Conservation (phyloP, 1,140 invertebrate genomes). For the Eueides isabella region DNA sequence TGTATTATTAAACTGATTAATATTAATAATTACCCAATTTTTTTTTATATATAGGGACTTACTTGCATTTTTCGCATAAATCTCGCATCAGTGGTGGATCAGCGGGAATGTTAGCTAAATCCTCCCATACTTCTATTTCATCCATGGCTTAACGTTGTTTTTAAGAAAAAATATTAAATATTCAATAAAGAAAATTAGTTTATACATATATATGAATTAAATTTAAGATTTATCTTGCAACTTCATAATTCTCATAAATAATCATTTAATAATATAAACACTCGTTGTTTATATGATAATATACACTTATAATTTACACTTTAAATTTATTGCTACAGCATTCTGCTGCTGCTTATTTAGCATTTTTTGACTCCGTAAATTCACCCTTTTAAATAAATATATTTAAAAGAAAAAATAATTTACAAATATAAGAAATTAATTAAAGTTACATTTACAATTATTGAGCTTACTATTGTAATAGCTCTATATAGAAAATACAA, state of each 20-base stretch:
- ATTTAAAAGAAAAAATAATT: not conserved
- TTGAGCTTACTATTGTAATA: not conserved
- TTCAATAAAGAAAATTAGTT: not conserved
- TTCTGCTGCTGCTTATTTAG: not conserved
- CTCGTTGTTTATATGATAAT: not conserved
- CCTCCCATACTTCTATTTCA: conserved; percentile 84
- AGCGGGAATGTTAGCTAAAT: conserved; percentile 87
- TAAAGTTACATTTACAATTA: not conserved
- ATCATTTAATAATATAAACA: not conserved
- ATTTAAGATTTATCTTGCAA: not conserved
- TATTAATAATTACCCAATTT: not conserved
- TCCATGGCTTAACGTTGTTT: conserved; percentile 51
- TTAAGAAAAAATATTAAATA: conserved; percentile 4
- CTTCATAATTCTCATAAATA: not conserved
- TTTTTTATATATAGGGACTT: conserved; percentile 44
- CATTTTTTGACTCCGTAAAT: too few relatives aligned
- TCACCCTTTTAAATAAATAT: too few relatives aligned
- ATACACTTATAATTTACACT: not conserved
- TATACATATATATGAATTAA: not conserved
- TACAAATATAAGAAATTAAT: not conserved
- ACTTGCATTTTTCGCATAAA: conserved; percentile 88
- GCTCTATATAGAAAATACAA: not conserved
- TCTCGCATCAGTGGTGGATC: conserved; percentile 88
- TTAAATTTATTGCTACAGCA: not conserved
- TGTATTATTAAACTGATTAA: too few relatives aligned